A percentile compares a stretch with the other conserved stretches of the same genome.
These are phyloP conservation scores for Tridacna gigas DNA, from an alignment of 2,888 invertebrate species.

Conservation along the genomic window DNA sequence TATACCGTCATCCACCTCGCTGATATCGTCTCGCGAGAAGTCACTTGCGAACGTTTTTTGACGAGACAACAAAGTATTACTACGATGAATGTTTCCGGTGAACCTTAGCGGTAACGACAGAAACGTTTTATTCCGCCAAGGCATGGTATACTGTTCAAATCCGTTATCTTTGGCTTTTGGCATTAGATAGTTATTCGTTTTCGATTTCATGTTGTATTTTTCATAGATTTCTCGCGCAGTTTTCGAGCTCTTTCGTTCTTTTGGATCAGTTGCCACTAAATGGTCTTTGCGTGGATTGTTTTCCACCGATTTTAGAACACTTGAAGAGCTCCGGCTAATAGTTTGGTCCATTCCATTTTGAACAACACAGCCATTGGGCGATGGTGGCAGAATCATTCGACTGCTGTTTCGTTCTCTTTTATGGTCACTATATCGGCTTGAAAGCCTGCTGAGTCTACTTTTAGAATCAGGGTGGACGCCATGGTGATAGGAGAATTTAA, in stretches of 20 bases:
- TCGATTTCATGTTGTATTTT: conserved; percentile 63
- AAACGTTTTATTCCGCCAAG: conserved; percentile 64
- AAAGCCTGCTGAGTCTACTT: conserved; percentile 9
- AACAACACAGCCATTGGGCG: conserved; percentile 58
- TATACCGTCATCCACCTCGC: conserved; percentile 28
- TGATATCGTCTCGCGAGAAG: conserved; percentile 33
- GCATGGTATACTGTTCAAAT: conserved; percentile 58
- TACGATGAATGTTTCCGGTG: conserved; percentile 42
- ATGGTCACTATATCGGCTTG: neutral
- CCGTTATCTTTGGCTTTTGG: conserved; percentile 20
- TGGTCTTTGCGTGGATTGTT: conserved; percentile 35
- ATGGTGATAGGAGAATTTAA: conserved; percentile 60
- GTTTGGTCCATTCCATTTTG: conserved; percentile 57
- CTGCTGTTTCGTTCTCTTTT: neutral
- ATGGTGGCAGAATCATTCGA: conserved; percentile 50
- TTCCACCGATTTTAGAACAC: conserved; percentile 39
- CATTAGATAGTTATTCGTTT: conserved; percentile 36
- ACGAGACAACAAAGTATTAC: conserved; percentile 26
- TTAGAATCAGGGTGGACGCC: conserved; percentile 16
- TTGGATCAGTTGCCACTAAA: conserved; percentile 26
- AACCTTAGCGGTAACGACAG: conserved; percentile 58
- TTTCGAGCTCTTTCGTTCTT: conserved; percentile 45
- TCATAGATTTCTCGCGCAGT: conserved; percentile 64
- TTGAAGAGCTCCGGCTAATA: conserved; percentile 28
- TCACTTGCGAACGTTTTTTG: conserved; percentile 46